Conservation (phyloP, 2,888 invertebrate genomes). For the Zootermopsis nevadensis region DNA sequence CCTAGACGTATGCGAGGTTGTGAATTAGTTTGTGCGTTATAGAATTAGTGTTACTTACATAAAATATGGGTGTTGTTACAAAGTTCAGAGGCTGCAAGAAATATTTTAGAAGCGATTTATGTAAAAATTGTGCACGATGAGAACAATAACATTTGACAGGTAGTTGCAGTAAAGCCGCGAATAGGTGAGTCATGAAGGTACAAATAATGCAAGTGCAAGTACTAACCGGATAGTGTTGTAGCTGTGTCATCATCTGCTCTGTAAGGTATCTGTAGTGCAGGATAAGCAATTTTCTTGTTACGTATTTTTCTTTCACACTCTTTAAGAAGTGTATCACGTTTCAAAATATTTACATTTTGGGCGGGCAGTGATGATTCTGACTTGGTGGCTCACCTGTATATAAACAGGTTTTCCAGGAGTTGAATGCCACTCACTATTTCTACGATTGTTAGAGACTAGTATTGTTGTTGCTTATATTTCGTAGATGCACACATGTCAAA, state of each 20-base stretch:
- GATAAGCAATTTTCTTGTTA: neutral
- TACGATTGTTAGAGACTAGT: too few relatives aligned
- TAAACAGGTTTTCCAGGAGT: neutral
- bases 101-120: neutral
- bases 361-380: neutral
- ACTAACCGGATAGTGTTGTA: neutral
- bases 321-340: neutral
- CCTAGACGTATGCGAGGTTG: constrained; percentile 28
- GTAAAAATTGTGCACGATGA: constrained; percentile 12
- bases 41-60: constrained; percentile 27
- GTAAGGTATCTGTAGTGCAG: neutral
- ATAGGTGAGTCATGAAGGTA: constrained; percentile 38
- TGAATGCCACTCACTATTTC: neutral
- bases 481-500: too few relatives aligned
- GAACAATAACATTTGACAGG: constrained; percentile 34
- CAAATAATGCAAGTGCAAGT: constrained; percentile 31
- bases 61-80: constrained; percentile 19
- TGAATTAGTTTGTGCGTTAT: constrained; percentile 37
- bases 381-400: neutral
- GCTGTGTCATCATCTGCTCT: constrained; percentile 12
- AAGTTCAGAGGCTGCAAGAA: constrained; percentile 9
- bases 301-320: neutral
- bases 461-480: too few relatives aligned
- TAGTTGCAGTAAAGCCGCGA: constrained; percentile 40
- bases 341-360: constrained; percentile 21